Evolutionary conservation across 1,140 invertebrate species (phyloP).

Genomic region (Drosophila neocordata): DNA sequence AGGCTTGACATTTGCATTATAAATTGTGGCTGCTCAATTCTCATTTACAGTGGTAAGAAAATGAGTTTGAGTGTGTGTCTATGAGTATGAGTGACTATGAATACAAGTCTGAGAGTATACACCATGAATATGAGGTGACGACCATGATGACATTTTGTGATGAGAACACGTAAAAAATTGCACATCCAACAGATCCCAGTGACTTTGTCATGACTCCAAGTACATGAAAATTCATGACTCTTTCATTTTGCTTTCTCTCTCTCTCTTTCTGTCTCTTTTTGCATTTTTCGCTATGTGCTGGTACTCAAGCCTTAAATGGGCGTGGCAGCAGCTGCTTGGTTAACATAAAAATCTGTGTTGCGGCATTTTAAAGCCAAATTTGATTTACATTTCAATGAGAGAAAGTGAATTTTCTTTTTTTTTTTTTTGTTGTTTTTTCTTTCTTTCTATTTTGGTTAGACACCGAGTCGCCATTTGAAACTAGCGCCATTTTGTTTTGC

Average conservation of each 20-base stretch:
- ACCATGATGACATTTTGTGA: constrained; percentile 68
- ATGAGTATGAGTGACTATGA: background rate
- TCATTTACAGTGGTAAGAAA: too few relatives aligned
- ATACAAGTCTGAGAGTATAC: background rate
- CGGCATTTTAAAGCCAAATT: constrained; percentile 70
- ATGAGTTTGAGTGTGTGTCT: background rate
- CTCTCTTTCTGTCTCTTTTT: too few relatives aligned
- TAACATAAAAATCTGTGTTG: constrained; percentile 58
- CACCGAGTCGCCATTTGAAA: constrained; percentile 39
- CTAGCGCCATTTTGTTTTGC: constrained; percentile 51
- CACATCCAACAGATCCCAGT: constrained; percentile 57
- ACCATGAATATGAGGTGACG: constrained; percentile 36
- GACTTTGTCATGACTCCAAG: constrained; percentile 63
- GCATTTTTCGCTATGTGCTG: too few relatives aligned
- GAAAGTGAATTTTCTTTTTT: constrained; percentile 62
- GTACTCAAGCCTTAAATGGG: constrained; percentile 55
- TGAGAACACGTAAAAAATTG: constrained; percentile 79
- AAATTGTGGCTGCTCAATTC: constrained; percentile 74
- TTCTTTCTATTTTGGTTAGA: constrained; percentile 49
- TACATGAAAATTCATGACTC: constrained; percentile 79
- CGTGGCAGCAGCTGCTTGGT: constrained; percentile 32
- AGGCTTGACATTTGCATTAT: constrained; percentile 74
- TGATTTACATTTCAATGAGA: constrained; percentile 76
- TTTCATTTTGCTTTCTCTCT: constrained; percentile 21
- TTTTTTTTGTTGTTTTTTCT: constrained; percentile 10